phyloP scores from a whole-genome alignment of 2,888 invertebrate genomes.

The Oligia latruncula region DNA sequence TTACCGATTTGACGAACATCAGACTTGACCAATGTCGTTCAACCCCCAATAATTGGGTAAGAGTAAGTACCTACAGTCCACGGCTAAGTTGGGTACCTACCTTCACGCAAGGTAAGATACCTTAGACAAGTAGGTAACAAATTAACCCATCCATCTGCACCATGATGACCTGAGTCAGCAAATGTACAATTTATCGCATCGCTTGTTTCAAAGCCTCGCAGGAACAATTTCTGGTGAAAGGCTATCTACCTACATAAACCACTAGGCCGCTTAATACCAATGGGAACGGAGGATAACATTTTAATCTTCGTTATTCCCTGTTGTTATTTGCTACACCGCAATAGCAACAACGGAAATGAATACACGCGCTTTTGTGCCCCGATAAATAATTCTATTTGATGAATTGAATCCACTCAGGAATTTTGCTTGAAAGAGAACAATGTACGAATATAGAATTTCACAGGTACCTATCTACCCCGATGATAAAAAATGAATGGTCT shows the following conservation, averaged over 20 bases:
- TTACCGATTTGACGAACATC: too few relatives aligned
- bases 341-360: constrained; percentile 61
- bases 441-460: constrained; percentile 19
- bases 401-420: constrained; percentile 59
- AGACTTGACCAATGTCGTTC: too few relatives aligned
- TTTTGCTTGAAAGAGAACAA: constrained; percentile 52
- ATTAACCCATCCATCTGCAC: not conserved
- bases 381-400: constrained; percentile 64
- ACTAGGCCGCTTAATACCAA: constrained; percentile 57
- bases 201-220: constrained; percentile 47
- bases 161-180: not conserved
- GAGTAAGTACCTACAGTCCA: not conserved
- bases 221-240: constrained; percentile 58
- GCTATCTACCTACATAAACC: constrained; percentile 61
- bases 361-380: constrained; percentile 55
- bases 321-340: constrained; percentile 60
- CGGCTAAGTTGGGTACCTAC: not conserved
- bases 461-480: constrained; percentile 2
- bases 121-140: not conserved
- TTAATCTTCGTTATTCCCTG: constrained; percentile 67
- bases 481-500: constrained; percentile 17
- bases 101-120: not conserved
- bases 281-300: constrained; percentile 65
- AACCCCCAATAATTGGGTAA: not conserved
- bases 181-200: constrained; percentile 19